phyloP scores from a whole-genome alignment of 2,113 vertebrate species.

The Illadopsis cleaveri region DNA sequence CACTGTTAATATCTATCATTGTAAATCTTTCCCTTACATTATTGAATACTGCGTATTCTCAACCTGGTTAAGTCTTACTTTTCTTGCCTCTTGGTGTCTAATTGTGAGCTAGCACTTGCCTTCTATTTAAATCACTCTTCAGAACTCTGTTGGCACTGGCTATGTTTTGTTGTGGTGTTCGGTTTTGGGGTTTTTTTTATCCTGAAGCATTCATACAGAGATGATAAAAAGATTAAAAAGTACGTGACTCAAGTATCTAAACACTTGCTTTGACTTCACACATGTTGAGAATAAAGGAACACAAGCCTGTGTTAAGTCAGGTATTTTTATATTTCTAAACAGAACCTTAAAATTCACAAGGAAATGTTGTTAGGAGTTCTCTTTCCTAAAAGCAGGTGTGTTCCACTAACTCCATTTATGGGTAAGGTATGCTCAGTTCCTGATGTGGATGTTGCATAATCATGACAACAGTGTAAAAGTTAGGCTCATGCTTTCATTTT shows the following conservation, averaged over 20 bases:
- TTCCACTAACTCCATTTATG: background rate
- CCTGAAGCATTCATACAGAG: background rate
- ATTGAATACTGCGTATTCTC: background rate
- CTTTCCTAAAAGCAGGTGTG: background rate
- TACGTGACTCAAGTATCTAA: background rate
- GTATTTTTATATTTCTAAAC: background rate
- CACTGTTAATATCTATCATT: background rate
- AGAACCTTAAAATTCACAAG: background rate
- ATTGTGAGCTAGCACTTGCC: background rate
- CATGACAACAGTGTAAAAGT: background rate
- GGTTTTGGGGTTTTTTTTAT: background rate
- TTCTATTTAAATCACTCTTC: background rate
- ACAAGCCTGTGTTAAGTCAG: background rate
- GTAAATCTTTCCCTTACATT: background rate
- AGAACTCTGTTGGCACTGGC: background rate
- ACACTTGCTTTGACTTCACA: background rate
- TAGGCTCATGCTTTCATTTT: background rate
- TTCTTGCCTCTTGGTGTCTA: background rate
- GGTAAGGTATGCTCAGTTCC: background rate
- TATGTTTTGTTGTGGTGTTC: background rate
- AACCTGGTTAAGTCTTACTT: background rate
- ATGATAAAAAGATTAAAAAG: background rate
- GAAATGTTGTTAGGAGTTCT: background rate
- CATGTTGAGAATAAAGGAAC: background rate
- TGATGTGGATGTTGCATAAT: background rate